Base-by-base conservation (phyloP, 1,140 invertebrate species). In the Procambarus clarkii region DNA sequence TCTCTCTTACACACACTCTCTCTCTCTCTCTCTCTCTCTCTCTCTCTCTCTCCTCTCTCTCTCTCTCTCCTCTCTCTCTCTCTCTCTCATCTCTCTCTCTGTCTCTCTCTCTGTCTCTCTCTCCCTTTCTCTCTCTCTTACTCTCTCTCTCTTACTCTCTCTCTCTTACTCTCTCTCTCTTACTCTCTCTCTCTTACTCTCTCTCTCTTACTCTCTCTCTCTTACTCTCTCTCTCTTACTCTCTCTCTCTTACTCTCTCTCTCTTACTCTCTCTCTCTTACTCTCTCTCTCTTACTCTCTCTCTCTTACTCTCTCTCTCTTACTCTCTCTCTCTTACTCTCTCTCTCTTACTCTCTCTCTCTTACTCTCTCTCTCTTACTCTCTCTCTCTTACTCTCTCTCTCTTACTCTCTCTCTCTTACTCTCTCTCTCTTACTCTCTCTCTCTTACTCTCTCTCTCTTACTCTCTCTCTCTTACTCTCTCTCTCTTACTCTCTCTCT, bases 341-440 rank as follows among this genome's bases (percentile, higher is more conserved):
- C 69, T 71, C 69, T 71, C 69, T 71, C 69, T 71, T 24, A 21
- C 69, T 71, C 69, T 71, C 69, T 71, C 69, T 71, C 69, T 71
- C 69, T 71, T 24, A 21, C 69, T 71, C 69, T 71, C 69, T 71
- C 69, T 71, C 69, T 71, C 69, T 71, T 24, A 21, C 69, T 71
- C 69, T 71, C 69, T 2, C 69, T 71, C 69, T 3, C 64, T 69
- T n/a, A 13, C 64, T 69, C 64, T 69, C 64, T 69, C 64, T 69
- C 64, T 69, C 64, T 69, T n/a, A 13, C 64, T 69, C 64, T 69
- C 64, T 69, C 64, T 69, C 64, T 69, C 64, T n/a, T n/a, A n/a
- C n/a, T n/a, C n/a, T n/a, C n/a, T n/a, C n/a, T n/a, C n/a, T n/a
- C n/a, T n/a, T n/a, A n/a, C n/a, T n/a, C n/a, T n/a, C n/a, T n/a